A percentile compares a stretch with the other conserved stretches of the same genome.
These are phyloP conservation scores for Dendrocopos noguchii DNA, from an alignment of 2,113 vertebrate species.

Conservation along the genomic window DNA sequence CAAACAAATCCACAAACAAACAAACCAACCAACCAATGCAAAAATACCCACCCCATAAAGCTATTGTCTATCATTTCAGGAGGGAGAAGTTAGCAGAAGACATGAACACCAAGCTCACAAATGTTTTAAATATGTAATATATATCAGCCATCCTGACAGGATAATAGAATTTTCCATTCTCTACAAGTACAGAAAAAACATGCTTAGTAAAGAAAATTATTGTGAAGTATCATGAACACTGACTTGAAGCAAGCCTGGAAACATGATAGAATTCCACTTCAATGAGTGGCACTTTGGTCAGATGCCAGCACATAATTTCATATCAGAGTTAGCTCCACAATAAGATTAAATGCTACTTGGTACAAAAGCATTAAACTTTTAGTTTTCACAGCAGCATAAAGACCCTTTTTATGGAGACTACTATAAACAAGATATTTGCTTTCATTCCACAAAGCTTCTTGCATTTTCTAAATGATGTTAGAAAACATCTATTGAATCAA, in stretches of 20 bases:
- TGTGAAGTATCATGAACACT: background rate
- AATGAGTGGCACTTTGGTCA: slow-evolving; percentile 11
- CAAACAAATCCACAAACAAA: background rate
- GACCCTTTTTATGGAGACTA: slow-evolving; percentile 3
- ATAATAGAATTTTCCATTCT: slow-evolving; percentile 18
- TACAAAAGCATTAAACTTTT: slow-evolving; percentile 33
- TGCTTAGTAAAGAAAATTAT: background rate
- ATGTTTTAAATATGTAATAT: background rate
- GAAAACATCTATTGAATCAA: background rate
- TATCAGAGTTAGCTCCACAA: background rate
- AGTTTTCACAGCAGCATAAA: slow-evolving; percentile 25
- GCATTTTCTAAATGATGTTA: background rate
- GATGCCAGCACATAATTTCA: slow-evolving; percentile 17
- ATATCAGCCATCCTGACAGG: background rate
- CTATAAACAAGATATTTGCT: background rate
- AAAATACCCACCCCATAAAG: background rate
- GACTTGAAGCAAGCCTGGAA: slow-evolving; percentile 14
- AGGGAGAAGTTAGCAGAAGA: background rate
- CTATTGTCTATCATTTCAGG: background rate
- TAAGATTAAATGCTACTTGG: background rate
- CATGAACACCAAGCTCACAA: background rate
- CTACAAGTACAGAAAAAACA: background rate
- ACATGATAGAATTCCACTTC: slow-evolving; percentile 11
- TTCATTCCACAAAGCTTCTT: background rate
- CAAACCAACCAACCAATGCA: background rate